These are phyloP conservation scores for Battus philenor DNA, from an alignment of 1,140 invertebrate genomes.

Conservation along the genomic window DNA sequence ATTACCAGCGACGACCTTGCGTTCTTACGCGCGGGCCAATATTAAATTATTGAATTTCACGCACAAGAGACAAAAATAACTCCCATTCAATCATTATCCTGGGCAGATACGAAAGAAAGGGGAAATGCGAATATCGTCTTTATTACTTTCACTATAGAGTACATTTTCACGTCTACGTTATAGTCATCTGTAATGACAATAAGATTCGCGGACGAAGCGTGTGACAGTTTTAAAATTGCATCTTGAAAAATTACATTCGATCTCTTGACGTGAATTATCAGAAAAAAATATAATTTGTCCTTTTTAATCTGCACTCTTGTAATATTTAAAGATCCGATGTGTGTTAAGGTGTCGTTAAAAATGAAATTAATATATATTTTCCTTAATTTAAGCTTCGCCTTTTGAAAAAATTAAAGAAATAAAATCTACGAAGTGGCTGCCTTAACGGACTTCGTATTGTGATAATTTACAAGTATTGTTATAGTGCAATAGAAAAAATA, in stretches of 20 bases:
- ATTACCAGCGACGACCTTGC: neutral
- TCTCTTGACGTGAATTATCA: constrained; percentile 20
- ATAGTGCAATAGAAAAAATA: too few species aligned
- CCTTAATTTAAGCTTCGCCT: too few species aligned
- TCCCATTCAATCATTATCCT: constrained; percentile 27
- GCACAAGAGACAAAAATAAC: constrained; percentile 21
- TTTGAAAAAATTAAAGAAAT: too few species aligned
- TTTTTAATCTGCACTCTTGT: neutral
- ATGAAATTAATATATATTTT: too few species aligned
- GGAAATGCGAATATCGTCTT: neutral
- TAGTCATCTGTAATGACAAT: constrained; percentile 28
- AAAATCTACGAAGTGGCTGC: too few species aligned
- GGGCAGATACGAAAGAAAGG: neutral
- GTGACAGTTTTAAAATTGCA: constrained; percentile 51
- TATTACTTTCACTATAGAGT: constrained; percentile 9
- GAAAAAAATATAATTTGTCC: neutral
- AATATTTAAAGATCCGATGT: too few species aligned
- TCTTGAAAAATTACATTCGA: constrained; percentile 38
- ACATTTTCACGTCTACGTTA: constrained; percentile 7
- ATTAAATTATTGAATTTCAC: constrained; percentile 37
- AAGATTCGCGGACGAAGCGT: constrained; percentile 30
- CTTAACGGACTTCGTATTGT: too few species aligned
- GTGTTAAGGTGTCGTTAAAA: too few species aligned
- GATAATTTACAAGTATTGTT: too few species aligned
- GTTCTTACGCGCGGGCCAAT: constrained; percentile 5